Evolutionary conservation across 2,113 vertebrate species (phyloP), one percentile per base, ranked within the genome.

Genomic region (Leptobrachium leishanense): DNA sequence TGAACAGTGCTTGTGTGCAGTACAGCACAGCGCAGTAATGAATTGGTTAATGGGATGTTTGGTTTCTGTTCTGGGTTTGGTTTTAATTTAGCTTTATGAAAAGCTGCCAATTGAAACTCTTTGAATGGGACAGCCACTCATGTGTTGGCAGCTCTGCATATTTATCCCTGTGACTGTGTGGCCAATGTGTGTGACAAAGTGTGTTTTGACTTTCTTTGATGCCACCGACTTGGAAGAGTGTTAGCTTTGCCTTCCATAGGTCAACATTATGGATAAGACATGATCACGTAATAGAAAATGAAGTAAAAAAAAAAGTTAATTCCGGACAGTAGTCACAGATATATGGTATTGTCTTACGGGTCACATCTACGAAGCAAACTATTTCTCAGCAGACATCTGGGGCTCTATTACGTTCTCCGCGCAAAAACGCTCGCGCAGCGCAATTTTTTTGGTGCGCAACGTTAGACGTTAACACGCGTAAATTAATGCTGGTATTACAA

Each of bases 71-170:
- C 78, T 80, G 71, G 71, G 78, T 68, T 79, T 80, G 78, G 71
- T 68, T 74, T 80, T 80, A 80, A 80, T 80, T 80, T 68, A 68
- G 63, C 41, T 55, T 74, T 68, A 80, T 80, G 77, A 80, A 80
- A 80, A 74, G 77, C 77, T 80, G 77, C 77, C 77, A 80, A 74
- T 80, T 74, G 71, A 74, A 80, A 74, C 76, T 80, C 50, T 57
- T 80, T 80, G 70, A 80, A 80, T 80, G 71, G 71, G 46, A 71
- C 70, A 80, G 77, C 63, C 71, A 74, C 77, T 80, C 64, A 64
- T 72, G 63, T 44, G 71, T 74, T 80, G 77, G 77, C 77, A 80
- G 77, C 77, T 74, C 63, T 50, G 42, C 77, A 44, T 74, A 80
- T 80, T 74, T 80, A 71, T 74, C 69, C 65, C 70, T 53, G 77